Evolutionary conservation across 1,140 invertebrate genomes (phyloP).

Genomic region (Drosophila albomicans): DNA sequence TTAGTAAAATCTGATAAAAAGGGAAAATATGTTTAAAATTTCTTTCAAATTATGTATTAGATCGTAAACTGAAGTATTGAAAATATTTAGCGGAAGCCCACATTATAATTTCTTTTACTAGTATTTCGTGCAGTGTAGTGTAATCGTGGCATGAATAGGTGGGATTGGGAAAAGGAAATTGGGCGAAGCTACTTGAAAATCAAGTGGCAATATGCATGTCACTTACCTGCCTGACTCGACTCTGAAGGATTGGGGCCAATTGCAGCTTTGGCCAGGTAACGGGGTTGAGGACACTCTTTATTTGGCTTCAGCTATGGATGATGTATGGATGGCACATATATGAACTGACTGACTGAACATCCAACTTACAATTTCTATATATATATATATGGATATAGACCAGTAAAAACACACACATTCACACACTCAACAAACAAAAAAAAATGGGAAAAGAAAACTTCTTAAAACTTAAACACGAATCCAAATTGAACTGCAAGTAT

Average conservation of each 20-base stretch:
- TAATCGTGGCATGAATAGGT: background rate
- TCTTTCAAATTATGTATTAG: too few relatives aligned
- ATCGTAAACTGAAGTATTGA: too few relatives aligned
- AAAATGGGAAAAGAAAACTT: background rate
- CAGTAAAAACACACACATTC: background rate
- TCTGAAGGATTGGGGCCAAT: slow-evolving; percentile 29
- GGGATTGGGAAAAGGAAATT: slow-evolving; percentile 7
- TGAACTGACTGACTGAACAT: background rate
- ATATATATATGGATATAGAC: background rate
- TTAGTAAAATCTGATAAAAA: too few relatives aligned
- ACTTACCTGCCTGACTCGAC: slow-evolving; percentile 36
- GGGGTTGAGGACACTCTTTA: background rate
- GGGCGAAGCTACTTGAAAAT: slow-evolving; percentile 29
- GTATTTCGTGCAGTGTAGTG: slow-evolving; percentile 18
- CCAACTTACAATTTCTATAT: slow-evolving; percentile 5
- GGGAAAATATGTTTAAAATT: too few relatives aligned
- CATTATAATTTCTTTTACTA: too few relatives aligned
- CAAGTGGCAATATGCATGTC: slow-evolving; percentile 43
- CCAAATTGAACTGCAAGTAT: slow-evolving; percentile 22
- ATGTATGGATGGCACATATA: background rate
- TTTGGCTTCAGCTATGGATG: background rate
- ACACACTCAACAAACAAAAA: background rate
- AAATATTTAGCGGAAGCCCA: too few relatives aligned
- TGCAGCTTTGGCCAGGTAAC: background rate
- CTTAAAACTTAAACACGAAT: slow-evolving; percentile 7